phyloP scores from a whole-genome alignment of 2,888 invertebrate genomes.

The Pollenia amentaria region DNA sequence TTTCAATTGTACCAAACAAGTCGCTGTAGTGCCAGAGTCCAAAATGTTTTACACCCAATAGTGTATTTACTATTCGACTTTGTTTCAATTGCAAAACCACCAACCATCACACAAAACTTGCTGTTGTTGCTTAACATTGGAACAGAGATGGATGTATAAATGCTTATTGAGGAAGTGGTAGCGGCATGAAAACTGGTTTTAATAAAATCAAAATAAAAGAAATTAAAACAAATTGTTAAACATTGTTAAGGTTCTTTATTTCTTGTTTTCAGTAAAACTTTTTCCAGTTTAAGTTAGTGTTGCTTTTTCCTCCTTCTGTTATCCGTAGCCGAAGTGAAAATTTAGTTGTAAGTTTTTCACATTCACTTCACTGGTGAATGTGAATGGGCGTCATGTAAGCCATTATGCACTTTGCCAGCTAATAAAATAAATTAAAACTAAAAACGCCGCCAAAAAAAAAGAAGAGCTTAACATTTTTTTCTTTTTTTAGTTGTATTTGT shows the following conservation, averaged over 20 bases:
- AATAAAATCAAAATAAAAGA: slow-evolving; percentile 65
- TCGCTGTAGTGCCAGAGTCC: neutral
- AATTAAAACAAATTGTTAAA: slow-evolving; percentile 71
- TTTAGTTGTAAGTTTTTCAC: slow-evolving; percentile 47
- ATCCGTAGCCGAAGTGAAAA: slow-evolving; percentile 34
- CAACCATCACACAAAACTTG: slow-evolving; percentile 21
- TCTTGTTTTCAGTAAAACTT: slow-evolving; percentile 41
- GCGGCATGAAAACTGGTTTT: slow-evolving; percentile 10
- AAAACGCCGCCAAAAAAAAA: slow-evolving; percentile 69
- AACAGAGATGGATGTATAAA: slow-evolving; percentile 47
- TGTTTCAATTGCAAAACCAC: neutral
- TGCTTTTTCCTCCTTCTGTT: slow-evolving; percentile 22
- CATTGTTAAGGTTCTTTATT: slow-evolving; percentile 64
- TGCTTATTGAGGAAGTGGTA: slow-evolving; percentile 23
- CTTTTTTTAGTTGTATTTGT: slow-evolving; percentile 14
- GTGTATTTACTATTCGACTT: slow-evolving; percentile 4
- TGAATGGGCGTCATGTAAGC: slow-evolving; percentile 72
- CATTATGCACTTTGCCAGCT: slow-evolving; percentile 76
- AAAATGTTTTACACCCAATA: neutral
- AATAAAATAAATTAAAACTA: slow-evolving; percentile 76
- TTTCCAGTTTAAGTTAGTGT: slow-evolving; percentile 47
- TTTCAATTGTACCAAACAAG: too few relatives aligned
- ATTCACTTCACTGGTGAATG: slow-evolving; percentile 51
- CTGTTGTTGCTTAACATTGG: slow-evolving; percentile 22
- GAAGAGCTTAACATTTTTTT: slow-evolving; percentile 45